Evolutionary conservation across 2,888 invertebrate species (phyloP), one percentile per base, ranked within the genome.

Genomic region (Anthrax anthrax): DNA sequence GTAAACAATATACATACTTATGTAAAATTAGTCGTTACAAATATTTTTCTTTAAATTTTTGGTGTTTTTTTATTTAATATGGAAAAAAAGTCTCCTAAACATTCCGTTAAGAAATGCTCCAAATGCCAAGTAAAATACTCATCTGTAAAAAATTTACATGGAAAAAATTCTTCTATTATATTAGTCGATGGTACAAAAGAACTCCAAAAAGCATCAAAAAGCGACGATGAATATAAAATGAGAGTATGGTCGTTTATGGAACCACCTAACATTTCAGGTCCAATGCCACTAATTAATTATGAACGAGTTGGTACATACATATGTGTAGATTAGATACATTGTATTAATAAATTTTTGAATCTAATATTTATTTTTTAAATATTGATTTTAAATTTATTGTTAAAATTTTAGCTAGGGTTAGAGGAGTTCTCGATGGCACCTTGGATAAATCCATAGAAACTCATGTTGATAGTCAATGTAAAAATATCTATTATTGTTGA

Each of bases 281-380:
- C 47, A 17, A 39, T 39, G 5, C 42, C 46, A 23, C 13, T 44
- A 2, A 38, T 50, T 5, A 43, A 34, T 27, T 44, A 46, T 2
- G 44, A 42, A 39, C 43, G 47, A 38, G 19, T 50, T 10, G 50
- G 50, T 50, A 44, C n/a, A n/a, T n/a, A n/a, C n/a, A n/a, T n/a
- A n/a, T n/a, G n/a, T n/a, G n/a, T n/a, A n/a, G n/a, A n/a, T n/a
- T n/a, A n/a, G n/a, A n/a, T n/a, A n/a, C n/a, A n/a, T n/a, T n/a
- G n/a, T n/a, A n/a, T n/a, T n/a, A n/a, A n/a, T n/a, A n/a, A n/a
- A n/a, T n/a, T n/a, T n/a, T n/a, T n/a, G n/a, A n/a, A n/a, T n/a
- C n/a, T n/a, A n/a, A n/a, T n/a, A n/a, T n/a, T n/a, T n/a, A n/a
- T n/a, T n/a, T n/a, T n/a, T n/a, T n/a, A n/a, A n/a, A n/a, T n/a